These are phyloP conservation scores for Diplodus puntazzo DNA, from an alignment of 2,797 vertebrate genomes.

Conservation along the genomic window DNA sequence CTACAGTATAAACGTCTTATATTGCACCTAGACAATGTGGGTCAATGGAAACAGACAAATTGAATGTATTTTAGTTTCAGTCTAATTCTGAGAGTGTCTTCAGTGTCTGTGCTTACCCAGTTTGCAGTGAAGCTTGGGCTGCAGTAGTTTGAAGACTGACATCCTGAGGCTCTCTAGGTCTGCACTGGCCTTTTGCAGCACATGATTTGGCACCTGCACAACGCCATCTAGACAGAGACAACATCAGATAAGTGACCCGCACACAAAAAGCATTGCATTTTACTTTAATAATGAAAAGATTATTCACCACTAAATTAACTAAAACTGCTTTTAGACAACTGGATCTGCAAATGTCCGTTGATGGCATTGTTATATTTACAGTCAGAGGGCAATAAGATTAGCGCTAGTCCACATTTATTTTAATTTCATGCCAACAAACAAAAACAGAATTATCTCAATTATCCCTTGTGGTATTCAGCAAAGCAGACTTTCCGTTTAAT, in stretches of 20 bases:
- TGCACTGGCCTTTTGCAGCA: slow-evolving; percentile 83
- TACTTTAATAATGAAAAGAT: neutral
- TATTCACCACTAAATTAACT: neutral
- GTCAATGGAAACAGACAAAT: neutral
- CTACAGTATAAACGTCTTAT: neutral
- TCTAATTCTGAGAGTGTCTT: neutral
- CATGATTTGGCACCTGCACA: slow-evolving; percentile 62
- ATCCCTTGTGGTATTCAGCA: neutral
- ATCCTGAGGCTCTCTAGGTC: slow-evolving; percentile 87
- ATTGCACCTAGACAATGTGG: neutral
- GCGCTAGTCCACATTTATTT: neutral
- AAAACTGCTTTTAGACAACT: neutral
- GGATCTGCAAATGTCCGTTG: neutral
- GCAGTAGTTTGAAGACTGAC: slow-evolving; percentile 85
- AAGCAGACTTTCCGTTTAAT: neutral
- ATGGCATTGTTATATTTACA: neutral
- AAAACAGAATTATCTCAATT: neutral
- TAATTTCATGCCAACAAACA: slow-evolving; percentile 1
- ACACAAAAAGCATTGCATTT: neutral
- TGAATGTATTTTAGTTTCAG: neutral
- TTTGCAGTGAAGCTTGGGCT: slow-evolving; percentile 87
- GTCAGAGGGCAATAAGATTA: neutral
- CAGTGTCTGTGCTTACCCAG: slow-evolving; percentile 85
- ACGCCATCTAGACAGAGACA: slow-evolving; percentile 65
- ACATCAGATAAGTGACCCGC: slow-evolving; percentile 6